A percentile compares a stretch with the other conserved stretches of the same genome.
phyloP scores from a whole-genome alignment of 2,797 vertebrate species.

The Sebastes paucispinis region DNA sequence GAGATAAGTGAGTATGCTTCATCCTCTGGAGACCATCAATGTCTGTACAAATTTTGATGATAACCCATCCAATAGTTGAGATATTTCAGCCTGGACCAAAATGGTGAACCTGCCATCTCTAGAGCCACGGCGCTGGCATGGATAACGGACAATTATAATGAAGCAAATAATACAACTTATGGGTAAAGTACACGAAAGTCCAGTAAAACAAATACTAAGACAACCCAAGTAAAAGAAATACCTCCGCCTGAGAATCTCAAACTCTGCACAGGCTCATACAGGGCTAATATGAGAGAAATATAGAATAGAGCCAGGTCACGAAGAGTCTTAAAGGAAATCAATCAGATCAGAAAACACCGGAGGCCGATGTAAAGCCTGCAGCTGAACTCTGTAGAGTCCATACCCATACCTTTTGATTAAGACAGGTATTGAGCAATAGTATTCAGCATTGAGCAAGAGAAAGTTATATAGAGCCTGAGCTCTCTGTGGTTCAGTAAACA shows the following conservation, averaged over 20 bases:
- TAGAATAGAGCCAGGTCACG: not conserved
- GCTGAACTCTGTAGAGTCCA: not conserved
- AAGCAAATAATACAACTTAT: not conserved
- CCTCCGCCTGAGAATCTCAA: no score
- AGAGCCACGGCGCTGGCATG: not conserved
- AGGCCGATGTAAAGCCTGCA: not conserved
- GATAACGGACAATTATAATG: not conserved
- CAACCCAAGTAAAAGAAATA: not conserved
- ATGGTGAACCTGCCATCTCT: not conserved
- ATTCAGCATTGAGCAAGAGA: not conserved
- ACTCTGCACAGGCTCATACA: not conserved
- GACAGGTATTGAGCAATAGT: not conserved
- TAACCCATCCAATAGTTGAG: not conserved
- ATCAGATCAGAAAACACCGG: not conserved
- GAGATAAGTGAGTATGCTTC: no score
- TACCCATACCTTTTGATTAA: conserved; percentile 1
- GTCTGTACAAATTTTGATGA: not conserved
- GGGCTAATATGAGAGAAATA: not conserved
- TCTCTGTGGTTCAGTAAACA: not conserved
- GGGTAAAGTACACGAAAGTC: not conserved
- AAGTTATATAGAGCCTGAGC: not conserved
- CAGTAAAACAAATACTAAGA: not conserved
- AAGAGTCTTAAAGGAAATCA: not conserved
- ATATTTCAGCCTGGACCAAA: not conserved
- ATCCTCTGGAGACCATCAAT: not conserved